Conservation (phyloP, 2,113 vertebrate species). For the Stegostoma tigrinum region DNA sequence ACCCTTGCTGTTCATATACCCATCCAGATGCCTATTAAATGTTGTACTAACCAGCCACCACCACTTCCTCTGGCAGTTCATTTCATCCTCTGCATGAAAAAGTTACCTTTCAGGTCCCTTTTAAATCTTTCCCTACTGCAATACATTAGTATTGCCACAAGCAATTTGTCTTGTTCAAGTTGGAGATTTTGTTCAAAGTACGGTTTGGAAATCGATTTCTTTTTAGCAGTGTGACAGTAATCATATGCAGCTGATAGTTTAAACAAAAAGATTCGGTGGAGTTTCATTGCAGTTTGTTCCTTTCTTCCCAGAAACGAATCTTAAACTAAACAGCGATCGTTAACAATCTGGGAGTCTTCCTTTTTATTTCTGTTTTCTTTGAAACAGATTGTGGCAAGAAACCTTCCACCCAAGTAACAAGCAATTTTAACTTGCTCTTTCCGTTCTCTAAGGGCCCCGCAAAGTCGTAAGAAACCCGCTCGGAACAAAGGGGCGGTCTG, state of each 20-base stretch:
- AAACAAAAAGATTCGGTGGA: background rate
- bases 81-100: no score
- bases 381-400: background rate
- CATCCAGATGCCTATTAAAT: no score
- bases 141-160: background rate
- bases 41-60: no score
- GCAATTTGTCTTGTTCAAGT: background rate
- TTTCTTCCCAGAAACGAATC: background rate
- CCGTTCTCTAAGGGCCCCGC: background rate
- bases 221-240: background rate
- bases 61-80: no score
- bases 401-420: background rate
- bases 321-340: background rate
- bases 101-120: no score
- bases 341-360: background rate
- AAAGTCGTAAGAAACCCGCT: background rate
- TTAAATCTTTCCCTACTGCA: no score
- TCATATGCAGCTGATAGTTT: background rate
- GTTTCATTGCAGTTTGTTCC: background rate
- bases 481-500: no score
- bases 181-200: background rate
- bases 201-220: no score
- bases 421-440: background rate
- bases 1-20: no score
- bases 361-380: background rate